Evolutionary conservation across 1,140 invertebrate species (phyloP), one percentile per base, ranked within the genome.

Genomic region (Cotesia typhae): DNA sequence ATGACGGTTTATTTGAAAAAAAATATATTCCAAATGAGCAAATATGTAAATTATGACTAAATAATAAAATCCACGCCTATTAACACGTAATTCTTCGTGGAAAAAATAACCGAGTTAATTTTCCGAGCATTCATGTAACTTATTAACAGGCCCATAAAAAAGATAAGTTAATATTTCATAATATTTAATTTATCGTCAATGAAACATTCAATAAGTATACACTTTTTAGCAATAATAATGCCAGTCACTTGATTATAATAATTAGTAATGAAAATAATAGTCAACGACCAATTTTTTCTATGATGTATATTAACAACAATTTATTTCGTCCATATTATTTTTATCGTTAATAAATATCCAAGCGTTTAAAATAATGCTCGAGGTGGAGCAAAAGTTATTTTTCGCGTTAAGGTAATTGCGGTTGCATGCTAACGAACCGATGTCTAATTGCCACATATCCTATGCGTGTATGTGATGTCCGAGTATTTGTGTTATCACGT

Each of bases 31-130:
- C 5, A 47, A 47, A 47, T 47, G 41, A 47, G 10, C 41, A 47
- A 47, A 47, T 47, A 47, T 47, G 28, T 51, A n/a, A n/a, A 14
- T 55, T 17, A 55, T 14, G 2, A 55, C 4, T 14, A 55, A 14
- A 55, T 17, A 55, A n/a, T 17, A 14, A 47, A 6, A 53, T 67
- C 28, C 65, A 67, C 67, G 41, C 67, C 67, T 36, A 68, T 68
- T 41, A 28, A 68, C 36, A 68, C 67, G 67, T 68, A 68, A 68
- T 68, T 53, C 52, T 68, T 68, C 67, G 67, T n/a, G 37, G 67
- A 68, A 68, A 28, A 68, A 37, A 37, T 53, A 20, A 28, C 7
- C 28, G 12, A 60, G 14, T 20, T 36, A 28, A 35, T 60, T 60
- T 35, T 36, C 5, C 20, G 17, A 60, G 59, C 12, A 60, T 28